A percentile compares a stretch with the other conserved stretches of the same genome.
Evolutionary conservation across 2,113 vertebrate species (phyloP).

Genomic region (Camelus bactrianus): DNA sequence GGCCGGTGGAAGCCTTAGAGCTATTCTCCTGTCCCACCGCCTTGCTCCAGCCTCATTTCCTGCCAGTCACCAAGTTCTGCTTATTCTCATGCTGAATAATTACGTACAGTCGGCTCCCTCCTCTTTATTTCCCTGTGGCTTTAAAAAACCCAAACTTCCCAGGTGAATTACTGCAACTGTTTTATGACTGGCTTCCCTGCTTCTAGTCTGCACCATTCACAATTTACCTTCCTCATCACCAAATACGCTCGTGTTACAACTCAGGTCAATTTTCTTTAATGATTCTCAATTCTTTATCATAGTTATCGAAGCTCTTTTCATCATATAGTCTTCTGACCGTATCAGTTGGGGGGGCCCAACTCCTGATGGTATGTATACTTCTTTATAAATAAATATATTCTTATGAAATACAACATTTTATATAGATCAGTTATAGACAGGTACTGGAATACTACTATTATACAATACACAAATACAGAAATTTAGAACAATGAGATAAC

Average conservation of each 20-base stretch:
- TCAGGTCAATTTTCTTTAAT: neutral
- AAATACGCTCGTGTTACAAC: neutral
- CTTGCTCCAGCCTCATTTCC: neutral
- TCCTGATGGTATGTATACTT: neutral
- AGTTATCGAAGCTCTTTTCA: neutral
- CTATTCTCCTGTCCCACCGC: neutral
- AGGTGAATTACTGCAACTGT: neutral
- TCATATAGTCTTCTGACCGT: neutral
- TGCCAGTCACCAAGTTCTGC: neutral
- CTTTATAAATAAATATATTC: neutral
- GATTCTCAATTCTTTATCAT: neutral
- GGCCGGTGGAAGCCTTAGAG: neutral
- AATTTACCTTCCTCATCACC: neutral
- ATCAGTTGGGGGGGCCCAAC: neutral
- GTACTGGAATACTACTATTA: neutral
- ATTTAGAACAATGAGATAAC: neutral
- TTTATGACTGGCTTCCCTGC: neutral
- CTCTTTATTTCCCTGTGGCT: neutral
- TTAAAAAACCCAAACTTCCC: neutral
- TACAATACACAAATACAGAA: neutral
- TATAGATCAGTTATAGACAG: neutral
- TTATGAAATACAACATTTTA: neutral
- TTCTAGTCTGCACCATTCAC: neutral
- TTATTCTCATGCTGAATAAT: neutral
- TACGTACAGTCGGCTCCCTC: neutral